A percentile compares a stretch with the other conserved stretches of the same genome.
phyloP scores from a whole-genome alignment of 2,113 vertebrate genomes.

The Nycticorax nycticorax region DNA sequence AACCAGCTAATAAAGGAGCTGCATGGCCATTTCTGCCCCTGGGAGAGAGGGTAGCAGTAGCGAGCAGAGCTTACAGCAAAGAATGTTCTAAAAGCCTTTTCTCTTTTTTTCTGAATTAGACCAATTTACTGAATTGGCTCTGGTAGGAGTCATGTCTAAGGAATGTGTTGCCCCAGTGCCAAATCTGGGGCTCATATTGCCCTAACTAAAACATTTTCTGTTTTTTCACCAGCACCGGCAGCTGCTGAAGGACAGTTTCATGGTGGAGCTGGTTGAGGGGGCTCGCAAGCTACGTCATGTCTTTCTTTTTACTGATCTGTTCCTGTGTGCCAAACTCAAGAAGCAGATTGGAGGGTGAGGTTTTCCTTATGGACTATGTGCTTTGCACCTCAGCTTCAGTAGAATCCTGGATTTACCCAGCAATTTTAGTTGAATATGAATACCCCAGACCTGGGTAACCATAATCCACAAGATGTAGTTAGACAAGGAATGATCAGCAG shows the following conservation, averaged over 20 bases:
- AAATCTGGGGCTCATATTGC: neutral
- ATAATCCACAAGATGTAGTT: neutral
- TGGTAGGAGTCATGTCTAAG: neutral
- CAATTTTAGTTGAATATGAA: neutral
- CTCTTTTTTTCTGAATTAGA: neutral
- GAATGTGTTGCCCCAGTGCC: neutral
- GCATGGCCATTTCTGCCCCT: neutral
- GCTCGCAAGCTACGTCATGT: conserved; percentile 93
- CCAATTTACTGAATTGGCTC: neutral
- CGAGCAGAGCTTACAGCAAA: neutral
- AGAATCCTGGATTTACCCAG: neutral
- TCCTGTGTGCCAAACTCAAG: conserved; percentile 95
- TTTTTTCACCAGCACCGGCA: conserved; percentile 83
- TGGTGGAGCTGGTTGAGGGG: conserved; percentile 95
- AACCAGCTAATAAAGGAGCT: neutral
- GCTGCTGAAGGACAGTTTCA: conserved; percentile 93
- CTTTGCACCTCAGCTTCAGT: neutral
- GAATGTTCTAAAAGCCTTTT: neutral
- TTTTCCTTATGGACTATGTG: neutral
- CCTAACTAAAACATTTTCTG: neutral
- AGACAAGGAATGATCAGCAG: neutral
- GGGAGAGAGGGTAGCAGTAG: neutral
- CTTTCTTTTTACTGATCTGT: conserved; percentile 94
- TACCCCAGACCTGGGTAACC: neutral
- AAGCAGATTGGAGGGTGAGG: conserved; percentile 93